Percentiles rank a stretch among this genome's conserved stretches.
These are phyloP conservation scores for Seriola quinqueradiata DNA, from an alignment of 2,113 vertebrate species.

Conservation along the genomic window DNA sequence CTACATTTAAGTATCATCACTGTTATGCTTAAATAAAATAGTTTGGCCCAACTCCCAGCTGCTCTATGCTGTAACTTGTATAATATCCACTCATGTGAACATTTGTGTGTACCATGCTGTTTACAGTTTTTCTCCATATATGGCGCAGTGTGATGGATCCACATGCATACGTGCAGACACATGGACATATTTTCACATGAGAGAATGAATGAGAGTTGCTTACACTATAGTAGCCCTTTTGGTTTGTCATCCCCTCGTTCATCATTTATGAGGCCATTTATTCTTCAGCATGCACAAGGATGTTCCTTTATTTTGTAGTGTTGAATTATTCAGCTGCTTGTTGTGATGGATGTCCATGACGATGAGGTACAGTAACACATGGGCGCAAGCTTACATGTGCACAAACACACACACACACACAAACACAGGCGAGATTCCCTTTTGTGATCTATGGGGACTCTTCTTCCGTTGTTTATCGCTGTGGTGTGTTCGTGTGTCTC, in stretches of 20 bases:
- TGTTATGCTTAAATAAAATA: constrained; percentile 53
- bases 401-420: constrained; percentile 7
- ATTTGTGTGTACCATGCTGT: constrained; percentile 14
- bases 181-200: background rate
- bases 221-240: constrained; percentile 23
- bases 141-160: background rate
- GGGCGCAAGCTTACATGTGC: constrained; percentile 16
- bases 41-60: constrained; percentile 59
- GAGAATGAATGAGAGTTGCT: constrained; percentile 34
- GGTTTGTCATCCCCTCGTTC: constrained; percentile 51
- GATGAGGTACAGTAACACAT: constrained; percentile 64
- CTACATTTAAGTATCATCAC: constrained; percentile 42
- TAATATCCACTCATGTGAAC: constrained; percentile 42
- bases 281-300: constrained; percentile 67
- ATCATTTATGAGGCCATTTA: constrained; percentile 74
- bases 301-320: constrained; percentile 77
- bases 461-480: constrained; percentile 75
- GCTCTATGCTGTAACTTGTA: constrained; percentile 48
- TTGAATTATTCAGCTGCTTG: constrained; percentile 78
- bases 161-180: constrained; percentile 8
- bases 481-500: constrained; percentile 49
- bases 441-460: constrained; percentile 69
- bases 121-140: constrained; percentile 10
- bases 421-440: constrained; percentile 54
- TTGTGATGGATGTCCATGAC: constrained; percentile 67